These are phyloP conservation scores for Zaprionus tsacasi DNA, from an alignment of 1,140 invertebrate species.

Conservation along the genomic window DNA sequence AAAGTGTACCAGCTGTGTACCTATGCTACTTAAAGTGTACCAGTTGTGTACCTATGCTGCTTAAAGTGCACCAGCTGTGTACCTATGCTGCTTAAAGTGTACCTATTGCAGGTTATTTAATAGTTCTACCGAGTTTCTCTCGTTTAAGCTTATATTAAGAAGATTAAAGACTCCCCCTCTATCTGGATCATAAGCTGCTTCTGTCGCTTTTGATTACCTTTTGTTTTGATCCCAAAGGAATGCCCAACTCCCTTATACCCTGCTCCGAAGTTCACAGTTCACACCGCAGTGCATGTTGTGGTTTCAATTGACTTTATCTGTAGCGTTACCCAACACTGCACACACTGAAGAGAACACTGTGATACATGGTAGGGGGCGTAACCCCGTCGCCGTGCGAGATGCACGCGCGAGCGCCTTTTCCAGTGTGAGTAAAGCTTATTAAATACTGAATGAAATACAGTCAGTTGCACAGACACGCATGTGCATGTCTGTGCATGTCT, in stretches of 20 bases:
- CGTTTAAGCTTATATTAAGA: not conserved
- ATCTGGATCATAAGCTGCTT: not conserved
- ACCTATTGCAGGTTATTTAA: too few relatives aligned
- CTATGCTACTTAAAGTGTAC: not conserved
- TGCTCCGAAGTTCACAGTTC: not conserved
- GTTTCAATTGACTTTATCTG: conserved; percentile 6
- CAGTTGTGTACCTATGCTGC: not conserved
- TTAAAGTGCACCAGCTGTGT: not conserved
- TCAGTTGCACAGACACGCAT: not conserved
- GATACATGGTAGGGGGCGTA: not conserved
- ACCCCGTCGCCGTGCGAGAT: not conserved
- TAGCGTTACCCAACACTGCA: not conserved
- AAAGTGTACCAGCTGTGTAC: not conserved
- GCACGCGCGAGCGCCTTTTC: conserved; percentile 16
- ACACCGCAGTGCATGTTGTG: not conserved
- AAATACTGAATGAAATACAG: conserved; percentile 41
- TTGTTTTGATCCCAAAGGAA: not conserved
- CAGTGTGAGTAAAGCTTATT: conserved; percentile 35
- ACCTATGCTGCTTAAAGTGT: not conserved
- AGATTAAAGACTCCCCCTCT: not conserved
- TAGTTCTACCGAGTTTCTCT: too few relatives aligned
- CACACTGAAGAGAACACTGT: not conserved
- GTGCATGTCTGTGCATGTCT: not conserved
- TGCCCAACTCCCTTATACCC: not conserved
- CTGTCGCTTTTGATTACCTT: not conserved